A percentile compares a stretch with the other conserved stretches of the same genome.
Conservation (phyloP, 30 jellyfish, hydroid and myxozoan species). For the Pelagia noctiluca region DNA sequence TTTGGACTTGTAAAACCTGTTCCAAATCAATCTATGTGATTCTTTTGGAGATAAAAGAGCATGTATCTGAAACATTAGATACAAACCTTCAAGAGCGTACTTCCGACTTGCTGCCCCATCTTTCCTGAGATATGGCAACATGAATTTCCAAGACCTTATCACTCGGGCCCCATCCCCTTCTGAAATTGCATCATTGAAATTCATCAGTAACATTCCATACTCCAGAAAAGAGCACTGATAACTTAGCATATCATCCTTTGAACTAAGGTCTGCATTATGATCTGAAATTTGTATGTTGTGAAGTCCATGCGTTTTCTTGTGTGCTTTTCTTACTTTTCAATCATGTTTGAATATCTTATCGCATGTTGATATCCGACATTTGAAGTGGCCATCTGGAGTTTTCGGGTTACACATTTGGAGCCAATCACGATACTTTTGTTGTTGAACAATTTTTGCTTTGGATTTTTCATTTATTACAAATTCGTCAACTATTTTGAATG, state of each 20-base stretch:
- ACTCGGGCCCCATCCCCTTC: constrained; percentile 65
- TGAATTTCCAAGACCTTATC: constrained; percentile 34
- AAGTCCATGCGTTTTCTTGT: constrained; percentile 13
- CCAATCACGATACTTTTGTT: no score
- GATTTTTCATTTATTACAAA: no score
- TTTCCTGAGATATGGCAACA: constrained; percentile 23
- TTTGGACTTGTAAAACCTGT: constrained; percentile 29
- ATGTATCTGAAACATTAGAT: constrained; percentile 16
- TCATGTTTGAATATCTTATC: constrained; percentile 27
- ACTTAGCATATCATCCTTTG: constrained; percentile 18
- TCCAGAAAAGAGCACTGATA: constrained; percentile 62
- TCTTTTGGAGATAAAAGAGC: constrained; percentile 46
- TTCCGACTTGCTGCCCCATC: constrained; percentile 58
- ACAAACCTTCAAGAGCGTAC: constrained; percentile 41
- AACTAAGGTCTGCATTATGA: not conserved
- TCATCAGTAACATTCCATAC: constrained; percentile 33
- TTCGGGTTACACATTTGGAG: constrained; percentile 15
- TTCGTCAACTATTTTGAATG: no score
- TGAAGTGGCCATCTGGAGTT: constrained; percentile 13
- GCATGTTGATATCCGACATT: constrained; percentile 37
- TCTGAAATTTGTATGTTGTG: not conserved
- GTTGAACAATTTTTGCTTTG: no score
- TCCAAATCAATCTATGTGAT: constrained; percentile 34
- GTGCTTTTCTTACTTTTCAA: constrained; percentile 30
- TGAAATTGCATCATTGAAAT: constrained; percentile 48